Evolutionary conservation across 2,888 invertebrate species (phyloP), one percentile per base, ranked within the genome.

Genomic region (Ophion costatus): DNA sequence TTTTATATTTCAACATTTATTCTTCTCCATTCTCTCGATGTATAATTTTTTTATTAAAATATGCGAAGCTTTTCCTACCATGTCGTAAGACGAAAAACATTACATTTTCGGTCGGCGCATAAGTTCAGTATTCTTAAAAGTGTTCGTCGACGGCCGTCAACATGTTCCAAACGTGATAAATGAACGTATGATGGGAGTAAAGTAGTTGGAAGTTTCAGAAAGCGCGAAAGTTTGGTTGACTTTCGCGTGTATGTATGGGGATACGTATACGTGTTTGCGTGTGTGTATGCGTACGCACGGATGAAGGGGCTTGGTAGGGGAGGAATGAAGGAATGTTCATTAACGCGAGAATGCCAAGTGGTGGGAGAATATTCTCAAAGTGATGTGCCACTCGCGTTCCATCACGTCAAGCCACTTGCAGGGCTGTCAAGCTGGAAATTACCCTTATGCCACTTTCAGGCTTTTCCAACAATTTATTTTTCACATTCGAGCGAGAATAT

Each of bases 281-380:
- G 33, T 67, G 66, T 66, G 38, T 71, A 33, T 42, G 66, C 57
- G 59, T 57, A 56, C 11, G 69, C 45, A 71, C 33, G 75, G 56
- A 71, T 71, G 80, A 73, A 82, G 85, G 29, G 82, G 80, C 77
- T 82, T 77, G 76, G 73, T 73, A 82, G 77, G 59, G 77, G 80
- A 76, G 59, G 77, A 82, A 76, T 67, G 73, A 71, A 67, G 82
- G 82, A 85, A 85, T 85, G 85, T 85, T 85, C 85, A 85, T 85
- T 85, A 85, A 85, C 82, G 85, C 77, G 82, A 82, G 85, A 85
- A 85, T 85, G 82, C 76, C 77, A 82, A 80, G 80, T 74, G 77
- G 73, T 67, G 82, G 77, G 73, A 82, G 80, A 85, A 85, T 80
- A 82, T 82, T 85, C 82, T 82, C 82, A 67, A 82, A 74, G 80